Base-by-base conservation (phyloP, 1,140 invertebrate species). In the Leucophenga varia region DNA sequence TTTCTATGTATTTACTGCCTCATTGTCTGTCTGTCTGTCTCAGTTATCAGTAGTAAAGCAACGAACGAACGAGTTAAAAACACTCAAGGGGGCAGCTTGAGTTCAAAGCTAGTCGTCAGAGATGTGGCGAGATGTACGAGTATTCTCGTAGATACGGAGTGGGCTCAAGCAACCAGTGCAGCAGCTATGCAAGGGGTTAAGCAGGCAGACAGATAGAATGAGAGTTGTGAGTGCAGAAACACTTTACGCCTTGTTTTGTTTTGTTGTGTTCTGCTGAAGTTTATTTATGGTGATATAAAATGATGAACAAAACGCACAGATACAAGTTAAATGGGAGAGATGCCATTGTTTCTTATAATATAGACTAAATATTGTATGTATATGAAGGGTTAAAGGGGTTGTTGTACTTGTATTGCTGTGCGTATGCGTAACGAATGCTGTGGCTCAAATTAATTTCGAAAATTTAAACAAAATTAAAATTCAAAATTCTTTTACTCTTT, bases 281-380 rank as follows among this genome's bases (percentile, higher is more conserved):
- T 67, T 65, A 65, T 65, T 65, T 65, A 65, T 65, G 63, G 59
- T 65, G 63, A 67, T 67, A 65, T 65, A 67, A 65, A 65, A 65
- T 67, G 61, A 65, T 61, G 61, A 65, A 63, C 45, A 53, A 60
- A 56, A 41, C 47, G 19, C 43, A 36, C 36, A 46, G n/a, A 7
- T 22, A 47, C 17, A 21, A 49, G 13, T 32, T 14, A 13, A 52
- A 40, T 42, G 40, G 21, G 6, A 40, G 18, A 22, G 49, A 48
- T 35, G 42, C 43, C 55, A 64, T 64, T 43, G 22, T 10, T 25
- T 10, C 22, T 25, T 25, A 5, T n/a, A n/a, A n/a, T n/a, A n/a
- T n/a, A n/a, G n/a, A n/a, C n/a, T n/a, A n/a, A n/a, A n/a, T n/a
- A n/a, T n/a, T n/a, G n/a, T n/a, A n/a, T n/a, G n/a, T n/a, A n/a